These are phyloP conservation scores for Leucozona laternaria DNA, from an alignment of 2,888 invertebrate species.

Conservation along the genomic window DNA sequence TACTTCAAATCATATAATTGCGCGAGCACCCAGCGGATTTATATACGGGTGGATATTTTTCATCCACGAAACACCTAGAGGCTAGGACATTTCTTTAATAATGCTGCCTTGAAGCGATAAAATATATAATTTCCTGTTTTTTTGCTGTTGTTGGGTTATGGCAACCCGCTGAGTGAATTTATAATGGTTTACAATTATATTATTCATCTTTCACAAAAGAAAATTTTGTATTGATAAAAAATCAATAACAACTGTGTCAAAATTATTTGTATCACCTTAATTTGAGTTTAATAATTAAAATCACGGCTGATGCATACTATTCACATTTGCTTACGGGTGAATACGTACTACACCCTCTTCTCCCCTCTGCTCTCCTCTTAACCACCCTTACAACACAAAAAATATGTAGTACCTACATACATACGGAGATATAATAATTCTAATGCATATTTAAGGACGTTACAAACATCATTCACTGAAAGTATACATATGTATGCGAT, in stretches of 20 bases:
- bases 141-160: neutral
- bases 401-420: too few relatives aligned
- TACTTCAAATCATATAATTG: constrained; percentile 38
- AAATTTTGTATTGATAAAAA: neutral
- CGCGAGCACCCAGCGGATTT: neutral
- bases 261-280: constrained; percentile 47
- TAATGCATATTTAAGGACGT: constrained; percentile 67
- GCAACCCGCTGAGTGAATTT: constrained; percentile 45
- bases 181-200: constrained; percentile 42
- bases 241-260: constrained; percentile 46
- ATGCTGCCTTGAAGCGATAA: constrained; percentile 30
- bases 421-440: constrained; percentile 47
- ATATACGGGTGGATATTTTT: neutral
- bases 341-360: neutral
- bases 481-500: neutral
- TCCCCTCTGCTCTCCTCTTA: too few relatives aligned
- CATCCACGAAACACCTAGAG: neutral
- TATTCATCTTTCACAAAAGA: neutral
- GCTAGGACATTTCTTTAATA: constrained; percentile 43
- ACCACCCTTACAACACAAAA: constrained; percentile 18
- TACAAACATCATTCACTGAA: constrained; percentile 31
- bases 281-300: constrained; percentile 27
- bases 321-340: neutral
- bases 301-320: constrained; percentile 4
- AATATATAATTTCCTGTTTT: constrained; percentile 20